Percentiles rank a stretch among this genome's conserved stretches.
Conservation (phyloP, 2,797 vertebrate species). For the Amphiprion clarkii region DNA sequence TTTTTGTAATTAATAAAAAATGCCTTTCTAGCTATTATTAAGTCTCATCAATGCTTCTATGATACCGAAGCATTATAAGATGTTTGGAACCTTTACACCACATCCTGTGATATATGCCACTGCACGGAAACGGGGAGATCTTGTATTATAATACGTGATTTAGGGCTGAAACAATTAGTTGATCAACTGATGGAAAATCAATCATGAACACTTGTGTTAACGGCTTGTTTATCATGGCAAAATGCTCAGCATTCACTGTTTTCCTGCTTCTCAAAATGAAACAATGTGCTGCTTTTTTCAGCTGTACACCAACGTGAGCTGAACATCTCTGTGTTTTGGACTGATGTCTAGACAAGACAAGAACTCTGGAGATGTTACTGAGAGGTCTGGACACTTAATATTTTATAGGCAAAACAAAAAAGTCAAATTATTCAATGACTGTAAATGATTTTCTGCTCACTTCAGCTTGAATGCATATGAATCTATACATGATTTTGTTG, state of each 20-base stretch:
- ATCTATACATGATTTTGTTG: neutral
- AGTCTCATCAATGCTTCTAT: neutral
- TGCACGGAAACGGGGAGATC: neutral
- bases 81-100: neutral
- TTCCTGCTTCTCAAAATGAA: neutral
- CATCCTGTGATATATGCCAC: neutral
- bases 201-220: neutral
- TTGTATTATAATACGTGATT: neutral
- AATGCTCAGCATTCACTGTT: too few relatives aligned
- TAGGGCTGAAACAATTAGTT: neutral
- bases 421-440: neutral
- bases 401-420: neutral
- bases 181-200: accelerated
- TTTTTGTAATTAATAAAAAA: neutral
- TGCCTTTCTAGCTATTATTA: neutral
- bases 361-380: neutral
- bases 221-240: too few relatives aligned
- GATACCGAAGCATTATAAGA: neutral
- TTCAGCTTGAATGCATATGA: neutral
- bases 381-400: neutral
- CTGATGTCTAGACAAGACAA: neutral
- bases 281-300: neutral
- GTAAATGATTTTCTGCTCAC: neutral
- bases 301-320: neutral
- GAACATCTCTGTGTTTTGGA: neutral